A percentile compares a stretch with the other conserved stretches of the same genome.
Conservation (phyloP, 2,888 invertebrate genomes). For the Pachliopta kotzebuea region DNA sequence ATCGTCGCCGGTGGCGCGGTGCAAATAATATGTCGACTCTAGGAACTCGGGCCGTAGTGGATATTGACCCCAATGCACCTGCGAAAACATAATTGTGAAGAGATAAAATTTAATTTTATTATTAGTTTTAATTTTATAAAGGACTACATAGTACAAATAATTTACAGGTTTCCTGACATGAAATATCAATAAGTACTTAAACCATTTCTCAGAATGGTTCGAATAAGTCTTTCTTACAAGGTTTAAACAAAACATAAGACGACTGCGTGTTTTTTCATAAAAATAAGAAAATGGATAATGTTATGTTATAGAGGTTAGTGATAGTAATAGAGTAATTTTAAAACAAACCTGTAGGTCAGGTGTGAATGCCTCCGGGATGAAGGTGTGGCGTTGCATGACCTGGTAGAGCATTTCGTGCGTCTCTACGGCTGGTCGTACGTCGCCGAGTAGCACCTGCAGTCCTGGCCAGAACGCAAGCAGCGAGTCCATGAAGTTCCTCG, state of each 20-base stretch:
- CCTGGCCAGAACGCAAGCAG: constrained; percentile 99
- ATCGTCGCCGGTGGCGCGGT: constrained; percentile 96
- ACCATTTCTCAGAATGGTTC: too few relatives aligned
- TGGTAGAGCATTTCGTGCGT: constrained; percentile 99
- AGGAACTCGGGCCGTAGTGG: constrained; percentile 98
- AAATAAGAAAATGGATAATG: too few relatives aligned
- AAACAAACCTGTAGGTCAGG: constrained; percentile 91
- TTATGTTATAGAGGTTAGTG: too few relatives aligned
- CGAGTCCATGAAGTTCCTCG: constrained; percentile 98
- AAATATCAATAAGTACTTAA: too few relatives aligned
- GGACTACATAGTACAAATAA: too few relatives aligned
- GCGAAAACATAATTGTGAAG: constrained; percentile 17
- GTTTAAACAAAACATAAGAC: too few relatives aligned
- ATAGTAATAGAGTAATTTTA: neutral
- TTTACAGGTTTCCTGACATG: too few relatives aligned
- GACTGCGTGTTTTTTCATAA: too few relatives aligned
- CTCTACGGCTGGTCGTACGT: constrained; percentile 98
- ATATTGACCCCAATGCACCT: constrained; percentile 99
- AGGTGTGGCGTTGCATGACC: constrained; percentile 98
- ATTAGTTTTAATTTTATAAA: too few relatives aligned
- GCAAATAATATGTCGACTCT: constrained; percentile 98
- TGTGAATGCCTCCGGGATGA: constrained; percentile 99
- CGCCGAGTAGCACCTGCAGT: constrained; percentile 93
- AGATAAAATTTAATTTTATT: too few relatives aligned
- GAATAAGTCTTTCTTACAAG: too few relatives aligned